phyloP scores from a whole-genome alignment of 2,113 vertebrate species.

The Chaetorhynchus papuensis region DNA sequence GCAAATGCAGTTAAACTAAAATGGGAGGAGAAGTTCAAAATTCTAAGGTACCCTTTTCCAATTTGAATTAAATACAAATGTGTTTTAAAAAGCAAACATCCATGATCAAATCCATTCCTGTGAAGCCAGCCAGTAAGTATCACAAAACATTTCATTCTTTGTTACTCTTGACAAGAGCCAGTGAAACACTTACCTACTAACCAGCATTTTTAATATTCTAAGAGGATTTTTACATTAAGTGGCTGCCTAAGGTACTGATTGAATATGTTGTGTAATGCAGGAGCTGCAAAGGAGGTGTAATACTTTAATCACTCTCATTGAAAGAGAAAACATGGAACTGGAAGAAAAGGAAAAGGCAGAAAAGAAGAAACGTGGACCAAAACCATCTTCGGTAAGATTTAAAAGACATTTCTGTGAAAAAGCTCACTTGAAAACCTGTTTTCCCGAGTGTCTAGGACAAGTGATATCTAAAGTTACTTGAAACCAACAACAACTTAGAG shows the following conservation, averaged over 20 bases:
- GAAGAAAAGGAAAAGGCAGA: slow-evolving; percentile 98
- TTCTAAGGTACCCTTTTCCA: not conserved
- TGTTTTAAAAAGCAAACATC: not conserved
- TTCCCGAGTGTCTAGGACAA: not conserved
- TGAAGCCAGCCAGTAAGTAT: not conserved
- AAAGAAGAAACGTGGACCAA: slow-evolving; percentile 97
- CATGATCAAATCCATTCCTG: not conserved
- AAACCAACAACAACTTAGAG: not conserved
- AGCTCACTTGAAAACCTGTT: not conserved
- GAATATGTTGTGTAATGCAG: slow-evolving; percentile 62
- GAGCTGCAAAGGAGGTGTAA: slow-evolving; percentile 96
- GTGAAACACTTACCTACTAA: not conserved
- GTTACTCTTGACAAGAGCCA: not conserved
- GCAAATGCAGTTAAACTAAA: not conserved
- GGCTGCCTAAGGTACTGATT: not conserved
- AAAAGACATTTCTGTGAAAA: not conserved
- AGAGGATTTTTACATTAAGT: not conserved
- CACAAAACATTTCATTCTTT: rapidly evolving
- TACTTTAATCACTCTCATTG: slow-evolving; percentile 96
- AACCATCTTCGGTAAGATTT: slow-evolving; percentile 72
- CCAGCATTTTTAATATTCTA: not conserved
- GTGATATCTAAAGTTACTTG: not conserved
- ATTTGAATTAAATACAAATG: not conserved
- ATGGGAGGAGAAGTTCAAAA: not conserved
- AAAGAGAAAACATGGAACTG: slow-evolving; percentile 98